These are phyloP conservation scores for Melieria omissa DNA, from an alignment of 2,888 invertebrate species.

Conservation along the genomic window DNA sequence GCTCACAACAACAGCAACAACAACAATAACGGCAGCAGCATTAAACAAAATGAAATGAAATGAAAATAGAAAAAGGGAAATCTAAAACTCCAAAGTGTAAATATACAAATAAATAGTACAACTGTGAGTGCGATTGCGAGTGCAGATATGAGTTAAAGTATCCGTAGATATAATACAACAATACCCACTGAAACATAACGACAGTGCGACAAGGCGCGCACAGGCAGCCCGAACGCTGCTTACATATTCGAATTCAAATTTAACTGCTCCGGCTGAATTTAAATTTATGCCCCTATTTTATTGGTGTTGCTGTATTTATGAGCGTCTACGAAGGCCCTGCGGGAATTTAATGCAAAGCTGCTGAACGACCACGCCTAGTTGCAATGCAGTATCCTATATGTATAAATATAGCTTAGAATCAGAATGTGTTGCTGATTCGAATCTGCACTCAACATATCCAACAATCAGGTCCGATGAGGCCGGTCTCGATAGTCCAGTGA, in stretches of 20 bases:
- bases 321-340: neutral
- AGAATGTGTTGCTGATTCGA: too few relatives aligned
- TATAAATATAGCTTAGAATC: too few relatives aligned
- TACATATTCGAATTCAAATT: neutral
- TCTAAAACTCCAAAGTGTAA: neutral
- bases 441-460: too few relatives aligned
- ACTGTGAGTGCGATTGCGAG: too few relatives aligned
- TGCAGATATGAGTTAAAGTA: too few relatives aligned
- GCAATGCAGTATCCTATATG: too few relatives aligned
- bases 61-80: neutral
- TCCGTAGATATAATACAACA: too few relatives aligned
- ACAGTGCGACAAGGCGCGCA: neutral
- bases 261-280: conserved; percentile 1
- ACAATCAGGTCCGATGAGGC: too few relatives aligned
- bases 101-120: too few relatives aligned
- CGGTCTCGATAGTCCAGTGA: too few relatives aligned
- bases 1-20: neutral
- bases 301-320: neutral
- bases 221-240: neutral
- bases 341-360: too few relatives aligned
- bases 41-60: neutral
- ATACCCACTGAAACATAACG: neutral
- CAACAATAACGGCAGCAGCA: conserved; percentile 1
- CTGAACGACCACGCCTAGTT: too few relatives aligned
- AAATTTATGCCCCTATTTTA: neutral